phyloP scores from a whole-genome alignment of 2,888 invertebrate species.

The Abrostola triplasia region DNA sequence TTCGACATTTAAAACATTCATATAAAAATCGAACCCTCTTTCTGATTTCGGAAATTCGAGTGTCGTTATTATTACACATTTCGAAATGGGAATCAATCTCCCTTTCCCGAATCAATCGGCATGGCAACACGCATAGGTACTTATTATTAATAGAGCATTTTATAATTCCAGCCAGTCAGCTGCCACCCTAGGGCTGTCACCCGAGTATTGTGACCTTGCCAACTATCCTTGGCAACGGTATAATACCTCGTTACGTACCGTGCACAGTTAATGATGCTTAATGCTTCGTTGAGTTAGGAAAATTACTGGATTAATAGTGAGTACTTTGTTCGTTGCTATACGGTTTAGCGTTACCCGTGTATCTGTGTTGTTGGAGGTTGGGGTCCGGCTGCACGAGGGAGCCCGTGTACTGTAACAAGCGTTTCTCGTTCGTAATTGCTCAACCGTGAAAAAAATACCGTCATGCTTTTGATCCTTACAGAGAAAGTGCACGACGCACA shows the following conservation, averaged over 20 bases:
- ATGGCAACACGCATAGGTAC: conserved; percentile 42
- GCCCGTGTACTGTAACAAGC: conserved; percentile 16
- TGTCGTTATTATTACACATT: conserved; percentile 29
- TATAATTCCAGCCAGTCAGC: conserved; percentile 33
- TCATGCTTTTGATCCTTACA: neutral
- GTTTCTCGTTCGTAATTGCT: conserved; percentile 16
- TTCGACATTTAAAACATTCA: neutral
- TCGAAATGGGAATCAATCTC: conserved; percentile 38
- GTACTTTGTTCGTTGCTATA: conserved; percentile 41
- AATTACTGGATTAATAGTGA: conserved; percentile 55
- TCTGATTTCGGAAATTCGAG: conserved; percentile 30
- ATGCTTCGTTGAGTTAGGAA: conserved; percentile 57
- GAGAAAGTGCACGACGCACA: neutral
- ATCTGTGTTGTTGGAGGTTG: conserved; percentile 16
- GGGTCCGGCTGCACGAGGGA: conserved; percentile 8
- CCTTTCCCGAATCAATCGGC: conserved; percentile 43
- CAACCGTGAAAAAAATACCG: conserved; percentile 1
- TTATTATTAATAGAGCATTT: conserved; percentile 50
- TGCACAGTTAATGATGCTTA: conserved; percentile 56
- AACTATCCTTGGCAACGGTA: conserved; percentile 53
- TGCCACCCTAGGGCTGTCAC: conserved; percentile 47
- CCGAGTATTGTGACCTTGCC: conserved; percentile 47
- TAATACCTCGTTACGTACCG: conserved; percentile 43
- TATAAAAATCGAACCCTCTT: neutral
- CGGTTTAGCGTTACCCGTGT: conserved; percentile 21